A percentile compares a stretch with the other conserved stretches of the same genome.
These are phyloP conservation scores for Microcebus tavaratra DNA, from an alignment of 2,113 vertebrate species.

Conservation along the genomic window DNA sequence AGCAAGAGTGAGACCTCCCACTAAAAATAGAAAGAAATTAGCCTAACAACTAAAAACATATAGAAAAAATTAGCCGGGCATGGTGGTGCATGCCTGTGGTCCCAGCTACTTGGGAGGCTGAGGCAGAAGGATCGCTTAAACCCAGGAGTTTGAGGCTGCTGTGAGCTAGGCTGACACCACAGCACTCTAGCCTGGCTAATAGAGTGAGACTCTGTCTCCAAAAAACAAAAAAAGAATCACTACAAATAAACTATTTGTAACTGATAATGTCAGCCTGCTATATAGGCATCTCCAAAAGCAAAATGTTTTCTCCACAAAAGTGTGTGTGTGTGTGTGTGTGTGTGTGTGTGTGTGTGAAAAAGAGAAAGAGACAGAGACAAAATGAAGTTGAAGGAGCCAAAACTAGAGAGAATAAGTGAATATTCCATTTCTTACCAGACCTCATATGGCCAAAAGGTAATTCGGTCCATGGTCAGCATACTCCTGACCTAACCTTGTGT, in stretches of 20 bases:
- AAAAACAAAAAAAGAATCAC: not conserved
- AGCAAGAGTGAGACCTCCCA: too few relatives aligned
- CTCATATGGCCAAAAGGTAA: not conserved
- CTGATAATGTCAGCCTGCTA: not conserved
- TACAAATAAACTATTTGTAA: not conserved
- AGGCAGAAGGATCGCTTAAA: too few relatives aligned
- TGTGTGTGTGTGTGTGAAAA: not conserved
- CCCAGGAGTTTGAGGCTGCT: too few relatives aligned
- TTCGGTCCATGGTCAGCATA: not conserved
- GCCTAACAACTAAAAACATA: too few relatives aligned
- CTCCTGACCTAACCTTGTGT: not conserved
- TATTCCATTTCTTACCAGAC: not conserved
- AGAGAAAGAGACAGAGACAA: not conserved
- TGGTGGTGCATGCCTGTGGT: too few relatives aligned
- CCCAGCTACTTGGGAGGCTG: too few relatives aligned
- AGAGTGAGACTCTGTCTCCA: too few relatives aligned
- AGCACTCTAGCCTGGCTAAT: too few relatives aligned
- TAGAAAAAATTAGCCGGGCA: too few relatives aligned
- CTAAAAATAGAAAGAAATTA: too few relatives aligned
- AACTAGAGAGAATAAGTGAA: not conserved
- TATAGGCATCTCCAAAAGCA: not conserved
- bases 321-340: not conserved
- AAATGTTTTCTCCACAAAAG: not conserved
- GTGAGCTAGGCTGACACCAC: too few relatives aligned
- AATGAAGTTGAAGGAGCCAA: not conserved